These are phyloP conservation scores for Esox lucius DNA, from an alignment of 2,797 vertebrate genomes.

Conservation along the genomic window DNA sequence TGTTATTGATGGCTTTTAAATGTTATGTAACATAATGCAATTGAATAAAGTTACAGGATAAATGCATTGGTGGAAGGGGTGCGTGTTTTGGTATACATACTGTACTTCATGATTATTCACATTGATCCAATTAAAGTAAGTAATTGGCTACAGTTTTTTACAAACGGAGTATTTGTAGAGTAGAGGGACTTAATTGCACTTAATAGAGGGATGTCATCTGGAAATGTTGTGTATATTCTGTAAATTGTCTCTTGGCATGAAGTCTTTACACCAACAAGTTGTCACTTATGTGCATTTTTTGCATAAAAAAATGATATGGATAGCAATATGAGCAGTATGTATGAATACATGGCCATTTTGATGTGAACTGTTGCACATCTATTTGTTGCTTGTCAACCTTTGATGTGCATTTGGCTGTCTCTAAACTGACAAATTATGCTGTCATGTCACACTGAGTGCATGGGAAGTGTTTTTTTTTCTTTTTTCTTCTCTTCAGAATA, in stretches of 20 bases:
- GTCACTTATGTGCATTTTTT: not conserved
- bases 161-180: not conserved
- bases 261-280: not conserved
- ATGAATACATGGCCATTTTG: not conserved
- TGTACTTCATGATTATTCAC: slow-evolving; percentile 2
- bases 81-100: not conserved
- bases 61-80: not conserved
- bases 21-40: not conserved
- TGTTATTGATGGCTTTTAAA: not conserved
- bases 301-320: not conserved
- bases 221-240: not conserved
- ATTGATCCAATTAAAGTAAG: not conserved
- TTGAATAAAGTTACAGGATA: not conserved
- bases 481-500: not conserved
- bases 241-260: not conserved
- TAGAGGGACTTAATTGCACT: not conserved
- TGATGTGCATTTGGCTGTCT: not conserved
- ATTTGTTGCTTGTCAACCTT: not conserved
- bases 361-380: not conserved
- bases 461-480: not conserved
- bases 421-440: not conserved
- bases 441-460: not conserved
- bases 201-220: not conserved
- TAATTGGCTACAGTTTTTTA: too few species aligned
- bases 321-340: not conserved